A percentile compares a stretch with the other conserved stretches of the same genome.
These are phyloP conservation scores for Dasypogon diadema DNA, from an alignment of 2,888 invertebrate species.

Conservation along the genomic window DNA sequence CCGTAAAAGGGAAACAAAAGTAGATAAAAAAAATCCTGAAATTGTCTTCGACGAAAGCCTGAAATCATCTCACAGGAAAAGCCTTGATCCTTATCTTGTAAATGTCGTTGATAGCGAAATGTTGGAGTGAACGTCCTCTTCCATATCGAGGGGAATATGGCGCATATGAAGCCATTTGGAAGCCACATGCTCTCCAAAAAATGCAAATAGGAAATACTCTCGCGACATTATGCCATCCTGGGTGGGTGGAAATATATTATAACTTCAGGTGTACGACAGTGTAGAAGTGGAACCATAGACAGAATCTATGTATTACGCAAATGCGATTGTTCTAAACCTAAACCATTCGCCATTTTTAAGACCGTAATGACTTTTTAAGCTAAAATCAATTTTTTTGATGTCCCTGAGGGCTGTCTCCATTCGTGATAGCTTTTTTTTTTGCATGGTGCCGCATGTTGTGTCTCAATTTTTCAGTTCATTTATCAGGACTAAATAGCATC, in stretches of 20 bases:
- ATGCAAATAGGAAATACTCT: too few relatives aligned
- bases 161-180: neutral
- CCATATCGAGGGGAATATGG: neutral
- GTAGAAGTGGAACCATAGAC: too few relatives aligned
- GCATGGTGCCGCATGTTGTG: neutral
- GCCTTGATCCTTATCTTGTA: too few relatives aligned
- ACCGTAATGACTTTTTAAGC: constrained; percentile 32
- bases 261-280: too few relatives aligned
- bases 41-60: too few relatives aligned
- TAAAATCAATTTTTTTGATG: constrained; percentile 39
- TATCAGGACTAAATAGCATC: constrained; percentile 22
- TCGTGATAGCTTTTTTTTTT: neutral
- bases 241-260: too few relatives aligned
- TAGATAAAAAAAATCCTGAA: too few relatives aligned
- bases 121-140: neutral
- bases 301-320: too few relatives aligned
- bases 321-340: neutral
- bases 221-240: too few relatives aligned
- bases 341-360: neutral
- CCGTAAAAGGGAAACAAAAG: too few relatives aligned
- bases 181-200: neutral
- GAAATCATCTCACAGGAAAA: too few relatives aligned
- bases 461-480: constrained; percentile 35
- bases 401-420: neutral
- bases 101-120: too few relatives aligned